phyloP scores from a whole-genome alignment of 64 coral and sea anemone genomes.

The Porites lutea region DNA sequence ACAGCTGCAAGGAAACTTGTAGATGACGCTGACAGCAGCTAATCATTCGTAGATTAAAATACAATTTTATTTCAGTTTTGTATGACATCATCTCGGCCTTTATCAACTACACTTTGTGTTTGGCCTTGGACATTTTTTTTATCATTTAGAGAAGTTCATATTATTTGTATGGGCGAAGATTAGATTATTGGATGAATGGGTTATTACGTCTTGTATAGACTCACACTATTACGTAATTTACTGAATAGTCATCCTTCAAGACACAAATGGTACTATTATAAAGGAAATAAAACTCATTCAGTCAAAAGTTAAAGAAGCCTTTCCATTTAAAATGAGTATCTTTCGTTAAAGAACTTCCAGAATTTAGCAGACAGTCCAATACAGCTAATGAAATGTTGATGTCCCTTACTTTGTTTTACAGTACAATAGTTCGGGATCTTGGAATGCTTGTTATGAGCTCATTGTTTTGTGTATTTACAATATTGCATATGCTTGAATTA shows the following conservation, averaged over 20 bases:
- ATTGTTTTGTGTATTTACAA: neutral
- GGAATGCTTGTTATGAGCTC: neutral
- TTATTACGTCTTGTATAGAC: too few relatives aligned
- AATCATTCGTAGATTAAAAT: neutral
- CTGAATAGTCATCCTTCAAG: too few relatives aligned
- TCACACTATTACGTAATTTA: too few relatives aligned
- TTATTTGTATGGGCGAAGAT: too few relatives aligned
- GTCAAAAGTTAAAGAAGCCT: neutral
- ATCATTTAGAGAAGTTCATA: too few relatives aligned
- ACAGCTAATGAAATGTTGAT: neutral
- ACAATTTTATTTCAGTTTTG: neutral
- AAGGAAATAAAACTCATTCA: neutral
- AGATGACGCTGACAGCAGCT: neutral
- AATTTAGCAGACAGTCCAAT: slow-evolving; percentile 2
- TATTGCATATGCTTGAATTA: neutral
- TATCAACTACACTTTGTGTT: too few relatives aligned
- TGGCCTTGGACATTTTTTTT: too few relatives aligned
- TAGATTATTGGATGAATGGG: too few relatives aligned
- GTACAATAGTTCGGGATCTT: neutral
- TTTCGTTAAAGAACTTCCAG: neutral
- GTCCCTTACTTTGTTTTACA: neutral
- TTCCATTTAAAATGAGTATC: neutral
- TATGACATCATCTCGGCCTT: too few relatives aligned
- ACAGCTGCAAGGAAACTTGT: neutral
- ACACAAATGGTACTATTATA: too few relatives aligned